Base-by-base conservation (phyloP, 2,113 vertebrate species). In the Peromyscus leucopus region DNA sequence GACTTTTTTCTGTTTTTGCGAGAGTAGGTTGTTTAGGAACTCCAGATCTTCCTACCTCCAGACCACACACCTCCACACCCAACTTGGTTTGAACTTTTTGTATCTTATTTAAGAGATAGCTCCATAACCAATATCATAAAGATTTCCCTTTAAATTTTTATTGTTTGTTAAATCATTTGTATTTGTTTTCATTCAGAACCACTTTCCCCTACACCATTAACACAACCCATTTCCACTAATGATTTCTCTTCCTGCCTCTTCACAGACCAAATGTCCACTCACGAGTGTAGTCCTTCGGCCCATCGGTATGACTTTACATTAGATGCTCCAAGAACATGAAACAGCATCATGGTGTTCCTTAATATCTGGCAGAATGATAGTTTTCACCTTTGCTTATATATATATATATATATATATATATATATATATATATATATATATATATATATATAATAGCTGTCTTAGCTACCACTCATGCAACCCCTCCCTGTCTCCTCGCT, bases 131-230 rank as follows among this genome's bases (percentile, higher is more conserved):
- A 7, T 75, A 39, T 46, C 46, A 85, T 33, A 88, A 91, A 84
- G 22, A 63, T 82, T 80, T 91, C 3, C 36, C 39, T 85, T 65
- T 72, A 61, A 65, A n/a, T 72, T 63, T 89, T 89, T 94, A 69
- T 33, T 72, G 26, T 21, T 94, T 80, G 72, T 82, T 93, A 95
- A 96, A 59, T 22, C 8, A 71, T 61, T 87, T 92, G 80, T 89
- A 82, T 69, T 90, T 92, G 55, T 89, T 61, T 61, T 19, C 7
- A n/a, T 48, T 55, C 4, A 69, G 26, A 93, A n/a, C 8, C 57
- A 80, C 36, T 78, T 91, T 75, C 28, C 5, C 57, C 33, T 65
- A 89, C 17, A 72, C 16, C 19, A 59, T 78, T 63, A 63, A 91
- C 89, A 90, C 28, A 82, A 87, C 24, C 46, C 28, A 28, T 59